Evolutionary conservation across 2,888 invertebrate genomes (phyloP), one percentile per base, ranked within the genome.

Genomic region (Napeogenes sylphis): DNA sequence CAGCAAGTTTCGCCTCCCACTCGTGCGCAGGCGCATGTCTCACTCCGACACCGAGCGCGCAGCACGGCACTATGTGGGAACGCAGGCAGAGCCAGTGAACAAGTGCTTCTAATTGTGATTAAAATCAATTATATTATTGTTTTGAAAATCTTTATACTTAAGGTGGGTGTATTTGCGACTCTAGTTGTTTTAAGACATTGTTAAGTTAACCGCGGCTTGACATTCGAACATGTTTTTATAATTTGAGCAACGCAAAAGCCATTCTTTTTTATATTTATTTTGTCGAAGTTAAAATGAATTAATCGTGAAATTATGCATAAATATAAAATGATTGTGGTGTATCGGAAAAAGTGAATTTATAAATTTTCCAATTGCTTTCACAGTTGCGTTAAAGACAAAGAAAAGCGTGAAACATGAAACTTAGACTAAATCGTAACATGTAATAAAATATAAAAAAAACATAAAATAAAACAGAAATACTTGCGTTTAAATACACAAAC

Each of bases 11-110:
- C 69, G 74, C 74, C 73, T 70, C 73, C 73, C 72, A 68, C 70
- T 66, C 63, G 68, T 80, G 81, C 81, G 80, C 82, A 74, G 72
- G 83, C 83, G 84, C 82, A 73, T 77, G 82, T 83, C 83, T 85
- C 87, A 86, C 82, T 87, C 78, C 69, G 74, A 73, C 71, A 71
- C 68, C 79, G 80, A 77, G 76, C 76, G 76, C 80, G 80, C 79
- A 70, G 76, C 79, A 80, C 80, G 81, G 80, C 82, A 81, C 77
- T 81, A 83, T 76, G 68, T 66, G 58, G 62, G 61, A 68, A 67
- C 69, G 80, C 75, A 73, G 70, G 71, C 75, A 70, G 66, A 73
- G 71, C 69, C 76, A 75, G 78, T 78, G 75, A 78, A 73, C 77
- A 75, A 81, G 81, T 80, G 79, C 71, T 73, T 78, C 84, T 84